phyloP scores from a whole-genome alignment of 1,140 invertebrate genomes.

The Drosophila malerkotliana region DNA sequence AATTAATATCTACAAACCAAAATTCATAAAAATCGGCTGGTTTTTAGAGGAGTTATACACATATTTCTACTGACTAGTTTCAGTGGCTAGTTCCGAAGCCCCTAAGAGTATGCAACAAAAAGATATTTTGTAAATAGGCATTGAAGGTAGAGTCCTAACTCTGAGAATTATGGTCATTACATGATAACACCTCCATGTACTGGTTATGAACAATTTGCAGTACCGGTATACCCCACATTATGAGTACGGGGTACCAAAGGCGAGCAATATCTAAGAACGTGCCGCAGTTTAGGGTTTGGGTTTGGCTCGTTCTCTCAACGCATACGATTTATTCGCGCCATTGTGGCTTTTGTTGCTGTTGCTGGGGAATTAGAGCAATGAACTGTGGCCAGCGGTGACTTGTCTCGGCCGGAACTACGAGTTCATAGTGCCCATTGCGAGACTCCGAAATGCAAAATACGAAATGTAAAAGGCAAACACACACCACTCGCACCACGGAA shows the following conservation, averaged over 20 bases:
- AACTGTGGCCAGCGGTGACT: conserved; percentile 57
- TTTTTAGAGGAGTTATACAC: no score
- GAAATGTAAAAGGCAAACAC: conserved; percentile 5
- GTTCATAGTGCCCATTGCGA: conserved; percentile 76
- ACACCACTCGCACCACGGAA: conserved; percentile 27
- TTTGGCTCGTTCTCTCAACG: conserved; percentile 26
- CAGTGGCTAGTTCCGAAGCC: no score
- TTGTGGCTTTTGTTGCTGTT: conserved; percentile 15
- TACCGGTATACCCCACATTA: background rate
- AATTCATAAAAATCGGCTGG: no score
- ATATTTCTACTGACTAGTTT: no score
- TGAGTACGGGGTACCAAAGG: background rate
- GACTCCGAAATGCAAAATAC: conserved; percentile 28
- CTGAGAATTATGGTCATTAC: no score
- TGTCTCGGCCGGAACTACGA: conserved; percentile 70
- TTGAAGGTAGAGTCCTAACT: no score
- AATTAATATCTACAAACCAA: no score
- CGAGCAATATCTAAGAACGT: conserved; percentile 43
- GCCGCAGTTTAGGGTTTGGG: conserved; percentile 25
- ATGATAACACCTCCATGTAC: no score
- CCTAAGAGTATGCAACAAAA: no score
- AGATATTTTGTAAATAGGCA: no score
- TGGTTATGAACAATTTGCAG: no score
- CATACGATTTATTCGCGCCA: conserved; percentile 31
- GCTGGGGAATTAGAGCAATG: conserved; percentile 62